Conservation (phyloP, 2,113 vertebrate species). For the Propithecus coquereli region DNA sequence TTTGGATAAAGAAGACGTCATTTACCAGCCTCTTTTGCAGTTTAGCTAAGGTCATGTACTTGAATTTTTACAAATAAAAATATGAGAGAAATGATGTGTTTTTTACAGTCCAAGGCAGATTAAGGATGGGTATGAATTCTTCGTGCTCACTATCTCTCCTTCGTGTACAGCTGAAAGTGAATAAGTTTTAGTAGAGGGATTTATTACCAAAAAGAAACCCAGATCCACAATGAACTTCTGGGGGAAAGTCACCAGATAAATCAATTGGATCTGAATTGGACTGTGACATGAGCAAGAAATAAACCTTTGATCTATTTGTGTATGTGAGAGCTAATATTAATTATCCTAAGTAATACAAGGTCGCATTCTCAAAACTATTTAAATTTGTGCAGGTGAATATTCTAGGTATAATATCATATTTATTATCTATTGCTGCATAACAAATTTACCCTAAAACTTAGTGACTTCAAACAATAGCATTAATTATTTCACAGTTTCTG, state of each 20-base stretch:
- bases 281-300: neutral
- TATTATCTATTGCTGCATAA: neutral
- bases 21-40: neutral
- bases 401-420: neutral
- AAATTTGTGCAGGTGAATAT: neutral
- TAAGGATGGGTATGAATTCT: neutral
- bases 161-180: neutral
- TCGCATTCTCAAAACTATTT: neutral
- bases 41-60: neutral
- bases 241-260: neutral
- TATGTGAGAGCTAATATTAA: neutral
- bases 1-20: neutral
- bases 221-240: neutral
- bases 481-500: neutral
- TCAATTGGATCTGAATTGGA: neutral
- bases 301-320: neutral
- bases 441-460: neutral
- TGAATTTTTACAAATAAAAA: conserved; percentile 5
- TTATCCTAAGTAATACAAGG: neutral
- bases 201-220: neutral
- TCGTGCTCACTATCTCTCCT: neutral
- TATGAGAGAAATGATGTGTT: conserved; percentile 8
- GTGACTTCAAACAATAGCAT: neutral
- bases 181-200: neutral
- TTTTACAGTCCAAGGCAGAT: neutral